phyloP scores from a whole-genome alignment of 2,797 vertebrate species.

The Adelosebastes latens region DNA sequence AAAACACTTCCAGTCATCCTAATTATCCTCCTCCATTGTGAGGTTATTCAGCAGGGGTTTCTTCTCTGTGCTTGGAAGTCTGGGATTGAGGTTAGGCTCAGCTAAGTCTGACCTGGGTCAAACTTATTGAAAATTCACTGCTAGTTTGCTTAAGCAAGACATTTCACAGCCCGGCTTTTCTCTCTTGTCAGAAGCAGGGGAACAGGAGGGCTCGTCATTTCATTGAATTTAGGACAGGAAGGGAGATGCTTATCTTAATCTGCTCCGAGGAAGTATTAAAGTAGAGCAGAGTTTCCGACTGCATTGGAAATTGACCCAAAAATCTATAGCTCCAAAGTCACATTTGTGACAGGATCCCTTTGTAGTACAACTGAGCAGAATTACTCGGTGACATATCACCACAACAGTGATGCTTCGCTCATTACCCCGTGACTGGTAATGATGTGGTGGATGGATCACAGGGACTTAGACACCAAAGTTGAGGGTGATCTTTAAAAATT shows the following conservation, averaged over 20 bases:
- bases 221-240: constrained; percentile 70
- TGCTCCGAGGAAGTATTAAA: constrained; percentile 69
- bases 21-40: constrained; percentile 41
- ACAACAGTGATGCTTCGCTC: constrained; percentile 13
- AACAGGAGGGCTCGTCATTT: constrained; percentile 57
- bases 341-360: constrained; percentile 66
- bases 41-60: constrained; percentile 30
- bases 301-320: constrained; percentile 72
- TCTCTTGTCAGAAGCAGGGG: constrained; percentile 46
- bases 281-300: constrained; percentile 57
- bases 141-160: constrained; percentile 44
- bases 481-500: constrained; percentile 26
- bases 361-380: constrained; percentile 55
- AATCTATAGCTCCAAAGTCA: constrained; percentile 73
- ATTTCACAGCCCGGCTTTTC: constrained; percentile 33
- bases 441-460: constrained; percentile 25
- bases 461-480: constrained; percentile 4
- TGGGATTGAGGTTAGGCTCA: constrained; percentile 47
- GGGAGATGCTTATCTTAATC: constrained; percentile 76
- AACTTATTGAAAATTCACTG: constrained; percentile 42
- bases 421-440: constrained; percentile 38
- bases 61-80: constrained; percentile 30
- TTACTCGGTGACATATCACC: constrained; percentile 30
- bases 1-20: constrained; percentile 47
- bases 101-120: constrained; percentile 58